Conservation (phyloP, 1,140 invertebrate species). For the Potamilus streckersoni region DNA sequence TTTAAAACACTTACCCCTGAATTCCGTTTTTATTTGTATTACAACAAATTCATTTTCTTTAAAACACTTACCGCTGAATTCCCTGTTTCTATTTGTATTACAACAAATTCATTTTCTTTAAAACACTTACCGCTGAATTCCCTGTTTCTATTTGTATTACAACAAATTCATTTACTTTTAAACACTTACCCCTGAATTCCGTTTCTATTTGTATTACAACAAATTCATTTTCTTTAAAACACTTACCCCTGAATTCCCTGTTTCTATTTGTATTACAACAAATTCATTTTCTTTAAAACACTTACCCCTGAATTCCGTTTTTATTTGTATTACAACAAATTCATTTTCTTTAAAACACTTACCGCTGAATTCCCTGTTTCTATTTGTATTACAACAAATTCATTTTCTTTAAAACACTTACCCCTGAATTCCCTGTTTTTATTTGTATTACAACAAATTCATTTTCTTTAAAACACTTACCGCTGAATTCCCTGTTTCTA, state of each 20-base stretch:
- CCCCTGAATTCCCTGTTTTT: slow-evolving; percentile 81
- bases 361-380: slow-evolving; percentile 82
- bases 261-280: no score
- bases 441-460: no score
- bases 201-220: no score
- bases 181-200: slow-evolving; percentile 79
- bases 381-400: no score
- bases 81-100: no score
- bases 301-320: slow-evolving; percentile 82
- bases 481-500: slow-evolving; percentile 80
- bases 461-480: slow-evolving; percentile 68
- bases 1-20: slow-evolving; percentile 73
- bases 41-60: neutral
- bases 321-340: no score
- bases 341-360: slow-evolving; percentile 48
- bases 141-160: no score
- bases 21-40: no score
- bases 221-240: neutral
- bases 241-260: slow-evolving; percentile 80
- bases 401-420: slow-evolving; percentile 64
- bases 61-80: slow-evolving; percentile 75
- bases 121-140: slow-evolving; percentile 77
- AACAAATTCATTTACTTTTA: neutral
- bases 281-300: slow-evolving; percentile 4
- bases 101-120: neutral